Evolutionary conservation across 2,797 vertebrate genomes (phyloP).

Genomic region (Adelosebastes latens): DNA sequence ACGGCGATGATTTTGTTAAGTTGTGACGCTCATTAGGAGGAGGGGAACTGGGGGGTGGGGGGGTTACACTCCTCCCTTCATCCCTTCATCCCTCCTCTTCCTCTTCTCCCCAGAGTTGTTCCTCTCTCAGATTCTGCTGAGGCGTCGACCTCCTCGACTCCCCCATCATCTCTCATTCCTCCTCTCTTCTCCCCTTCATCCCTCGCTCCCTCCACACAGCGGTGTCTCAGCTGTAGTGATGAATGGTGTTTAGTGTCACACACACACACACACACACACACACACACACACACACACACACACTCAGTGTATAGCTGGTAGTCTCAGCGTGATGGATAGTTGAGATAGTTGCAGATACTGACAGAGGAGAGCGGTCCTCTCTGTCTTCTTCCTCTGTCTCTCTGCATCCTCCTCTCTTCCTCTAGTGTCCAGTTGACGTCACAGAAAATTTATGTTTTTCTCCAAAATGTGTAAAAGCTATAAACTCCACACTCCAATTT

Average conservation of each 20-base stretch:
- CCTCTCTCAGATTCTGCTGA: background rate
- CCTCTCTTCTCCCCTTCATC: background rate
- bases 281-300: background rate
- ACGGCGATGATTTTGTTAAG: conserved; percentile 36
- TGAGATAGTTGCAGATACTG: background rate
- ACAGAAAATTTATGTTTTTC: background rate
- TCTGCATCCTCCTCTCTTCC: background rate
- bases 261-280: background rate
- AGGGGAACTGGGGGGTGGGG: conserved; percentile 4
- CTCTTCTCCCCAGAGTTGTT: background rate
- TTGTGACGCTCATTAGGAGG: conserved; percentile 39
- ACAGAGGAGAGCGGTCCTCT: background rate
- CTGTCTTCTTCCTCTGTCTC: background rate
- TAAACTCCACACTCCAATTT: background rate
- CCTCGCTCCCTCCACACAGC: background rate
- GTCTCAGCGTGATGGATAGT: background rate
- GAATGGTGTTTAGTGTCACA: conserved; percentile 48
- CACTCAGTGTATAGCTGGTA: background rate
- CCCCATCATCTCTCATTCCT: conserved; percentile 5
- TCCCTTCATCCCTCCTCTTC: background rate
- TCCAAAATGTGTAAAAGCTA: background rate
- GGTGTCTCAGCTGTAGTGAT: conserved; percentile 33
- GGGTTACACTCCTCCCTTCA: conserved; percentile 5
- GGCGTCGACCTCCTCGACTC: background rate
- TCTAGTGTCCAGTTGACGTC: background rate